Conservation (phyloP, 64 coral and sea anemone species). For the Pocillopora verrucosa region DNA sequence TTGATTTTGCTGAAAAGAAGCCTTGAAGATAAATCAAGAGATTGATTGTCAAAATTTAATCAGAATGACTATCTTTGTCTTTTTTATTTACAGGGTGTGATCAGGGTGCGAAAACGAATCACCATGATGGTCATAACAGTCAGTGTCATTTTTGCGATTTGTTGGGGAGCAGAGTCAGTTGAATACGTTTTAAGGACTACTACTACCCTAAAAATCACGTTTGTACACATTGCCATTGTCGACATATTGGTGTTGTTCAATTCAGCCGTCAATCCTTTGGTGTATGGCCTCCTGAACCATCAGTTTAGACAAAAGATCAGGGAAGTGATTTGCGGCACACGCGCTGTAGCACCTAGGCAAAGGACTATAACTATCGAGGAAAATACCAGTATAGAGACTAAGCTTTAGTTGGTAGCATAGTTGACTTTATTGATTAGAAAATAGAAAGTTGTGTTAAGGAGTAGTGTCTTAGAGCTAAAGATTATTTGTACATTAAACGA, state of each 20-base stretch:
- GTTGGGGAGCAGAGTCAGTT: background rate
- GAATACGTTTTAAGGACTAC: background rate
- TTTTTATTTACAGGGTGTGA: background rate
- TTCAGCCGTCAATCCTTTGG: constrained; percentile 15
- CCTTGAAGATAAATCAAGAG: background rate
- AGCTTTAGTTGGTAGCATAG: too few relatives aligned
- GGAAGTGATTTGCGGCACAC: background rate
- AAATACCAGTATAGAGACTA: background rate
- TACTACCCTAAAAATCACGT: background rate
- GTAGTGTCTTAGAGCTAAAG: too few relatives aligned
- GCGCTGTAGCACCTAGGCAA: background rate
- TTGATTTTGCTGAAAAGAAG: too few relatives aligned
- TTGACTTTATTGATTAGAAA: too few relatives aligned
- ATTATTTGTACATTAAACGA: too few relatives aligned
- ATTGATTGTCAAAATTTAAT: background rate
- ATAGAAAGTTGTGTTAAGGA: too few relatives aligned
- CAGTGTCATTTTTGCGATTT: constrained; percentile 11
- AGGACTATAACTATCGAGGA: background rate
- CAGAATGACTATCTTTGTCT: background rate
- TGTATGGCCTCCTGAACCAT: background rate
- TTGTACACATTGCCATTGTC: background rate
- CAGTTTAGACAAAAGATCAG: background rate
- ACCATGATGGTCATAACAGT: constrained; percentile 8
- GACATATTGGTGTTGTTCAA: constrained; percentile 6
- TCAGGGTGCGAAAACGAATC: constrained; percentile 30